phyloP scores from a whole-genome alignment of 2,113 vertebrate genomes.

The Phainopepla nitens region DNA sequence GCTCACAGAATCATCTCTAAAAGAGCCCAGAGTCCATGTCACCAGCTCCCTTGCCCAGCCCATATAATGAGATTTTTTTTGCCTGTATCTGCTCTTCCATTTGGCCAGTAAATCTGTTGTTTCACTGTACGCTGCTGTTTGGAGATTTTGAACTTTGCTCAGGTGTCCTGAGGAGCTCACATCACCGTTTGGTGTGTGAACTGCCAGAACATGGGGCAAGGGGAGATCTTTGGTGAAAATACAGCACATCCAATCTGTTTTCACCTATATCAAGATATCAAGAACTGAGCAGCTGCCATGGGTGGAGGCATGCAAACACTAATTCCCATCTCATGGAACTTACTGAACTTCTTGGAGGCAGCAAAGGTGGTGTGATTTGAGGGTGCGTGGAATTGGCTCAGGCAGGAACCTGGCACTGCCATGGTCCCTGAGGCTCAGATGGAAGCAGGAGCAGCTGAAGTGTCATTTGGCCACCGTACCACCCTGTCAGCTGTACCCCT shows the following conservation, averaged over 20 bases:
- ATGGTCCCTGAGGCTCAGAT: fast-evolving
- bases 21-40: neutral
- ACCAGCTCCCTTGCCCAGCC: neutral
- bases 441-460: neutral
- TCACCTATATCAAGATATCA: neutral
- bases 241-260: neutral
- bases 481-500: fast-evolving
- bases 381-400: fast-evolving
- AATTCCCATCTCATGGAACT: neutral
- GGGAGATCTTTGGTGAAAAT: neutral
- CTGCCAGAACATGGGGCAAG: fast-evolving
- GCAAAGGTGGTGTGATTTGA: neutral
- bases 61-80: neutral
- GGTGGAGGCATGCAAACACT: neutral
- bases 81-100: neutral
- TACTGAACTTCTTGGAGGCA: neutral
- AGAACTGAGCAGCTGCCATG: neutral
- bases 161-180: fast-evolving
- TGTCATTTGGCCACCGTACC: fast-evolving
- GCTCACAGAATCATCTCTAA: neutral
- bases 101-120: neutral
- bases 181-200: neutral
- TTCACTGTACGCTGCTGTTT: fast-evolving
- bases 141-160: neutral
- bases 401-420: neutral